phyloP scores from a whole-genome alignment of 2,888 invertebrate species.

The Tenthredo scrophulariae region DNA sequence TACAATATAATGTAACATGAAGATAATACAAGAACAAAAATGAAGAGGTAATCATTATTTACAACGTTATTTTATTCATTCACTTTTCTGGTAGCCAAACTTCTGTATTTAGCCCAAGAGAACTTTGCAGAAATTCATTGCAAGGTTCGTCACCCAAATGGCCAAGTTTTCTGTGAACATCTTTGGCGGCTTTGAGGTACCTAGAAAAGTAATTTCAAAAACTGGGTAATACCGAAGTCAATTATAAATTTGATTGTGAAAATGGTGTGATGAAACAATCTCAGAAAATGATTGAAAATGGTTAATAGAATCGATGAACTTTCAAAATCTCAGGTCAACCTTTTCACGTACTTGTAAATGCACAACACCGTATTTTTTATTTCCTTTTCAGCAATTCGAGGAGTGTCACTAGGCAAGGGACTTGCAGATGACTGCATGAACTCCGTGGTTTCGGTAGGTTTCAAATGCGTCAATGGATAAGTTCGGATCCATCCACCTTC shows the following conservation, averaged over 20 bases:
- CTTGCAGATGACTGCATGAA: conserved; percentile 69
- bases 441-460: conserved; percentile 62
- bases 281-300: neutral
- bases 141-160: conserved; percentile 79
- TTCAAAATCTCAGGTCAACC: neutral
- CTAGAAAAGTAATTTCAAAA: conserved; percentile 66
- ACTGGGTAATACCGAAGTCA: neutral
- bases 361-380: conserved; percentile 71
- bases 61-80: conserved; percentile 57
- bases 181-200: conserved; percentile 79
- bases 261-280: conserved; percentile 18
- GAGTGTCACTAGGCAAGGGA: conserved; percentile 66
- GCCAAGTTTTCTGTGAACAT: conserved; percentile 78
- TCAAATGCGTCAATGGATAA: conserved; percentile 82
- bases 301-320: conserved; percentile 1
- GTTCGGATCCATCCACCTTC: conserved; percentile 90
- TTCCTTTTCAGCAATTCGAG: conserved; percentile 70
- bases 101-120: conserved; percentile 78
- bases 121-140: conserved; percentile 78
- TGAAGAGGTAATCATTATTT: conserved; percentile 45
- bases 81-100: conserved; percentile 81
- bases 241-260: conserved; percentile 13
- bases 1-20: conserved; percentile 1
- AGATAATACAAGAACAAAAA: conserved; percentile 8
- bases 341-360: conserved; percentile 71